A percentile compares a stretch with the other conserved stretches of the same genome.
Evolutionary conservation across 2,888 invertebrate species (phyloP).

Genomic region (Tetheella fluctuosa): DNA sequence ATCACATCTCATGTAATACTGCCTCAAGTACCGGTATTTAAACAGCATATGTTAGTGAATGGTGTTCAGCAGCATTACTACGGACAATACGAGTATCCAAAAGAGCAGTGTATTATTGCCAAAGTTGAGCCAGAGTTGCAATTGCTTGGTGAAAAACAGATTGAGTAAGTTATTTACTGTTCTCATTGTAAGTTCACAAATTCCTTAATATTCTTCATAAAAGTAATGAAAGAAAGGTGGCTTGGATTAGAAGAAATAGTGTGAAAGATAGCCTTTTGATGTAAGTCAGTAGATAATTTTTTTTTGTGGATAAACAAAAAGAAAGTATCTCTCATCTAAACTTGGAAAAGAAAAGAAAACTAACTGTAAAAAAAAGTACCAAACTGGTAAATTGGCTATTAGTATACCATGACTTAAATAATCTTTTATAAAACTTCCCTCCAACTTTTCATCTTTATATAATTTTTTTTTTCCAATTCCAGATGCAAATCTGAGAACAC

Average conservation of each 20-base stretch:
- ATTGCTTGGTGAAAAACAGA: conserved; percentile 44
- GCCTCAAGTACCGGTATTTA: conserved; percentile 61
- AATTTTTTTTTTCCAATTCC: conserved; percentile 30
- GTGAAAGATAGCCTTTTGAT: too few species aligned
- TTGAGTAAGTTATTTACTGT: conserved; percentile 53
- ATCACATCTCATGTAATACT: conserved; percentile 69
- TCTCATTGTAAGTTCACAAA: not conserved
- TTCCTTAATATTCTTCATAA: too few species aligned
- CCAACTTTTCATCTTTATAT: not conserved
- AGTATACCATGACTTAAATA: too few species aligned
- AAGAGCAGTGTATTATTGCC: conserved; percentile 57
- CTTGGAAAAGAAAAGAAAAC: too few species aligned
- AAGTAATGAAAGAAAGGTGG: too few species aligned
- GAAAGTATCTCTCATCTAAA: too few species aligned
- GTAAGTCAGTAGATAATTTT: too few species aligned
- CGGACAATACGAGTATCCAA: conserved; percentile 65
- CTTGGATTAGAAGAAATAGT: too few species aligned
- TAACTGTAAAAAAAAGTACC: too few species aligned
- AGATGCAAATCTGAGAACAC: conserved; percentile 48
- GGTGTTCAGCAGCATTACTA: conserved; percentile 62
- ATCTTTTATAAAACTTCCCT: too few species aligned
- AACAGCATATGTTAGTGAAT: conserved; percentile 66
- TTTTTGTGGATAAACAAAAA: too few species aligned
- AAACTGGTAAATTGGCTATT: too few species aligned
- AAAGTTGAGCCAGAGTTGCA: conserved; percentile 59